A percentile compares a stretch with the other conserved stretches of the same genome.
Conservation (phyloP, 2,113 vertebrate genomes). For the Puma concolor region DNA sequence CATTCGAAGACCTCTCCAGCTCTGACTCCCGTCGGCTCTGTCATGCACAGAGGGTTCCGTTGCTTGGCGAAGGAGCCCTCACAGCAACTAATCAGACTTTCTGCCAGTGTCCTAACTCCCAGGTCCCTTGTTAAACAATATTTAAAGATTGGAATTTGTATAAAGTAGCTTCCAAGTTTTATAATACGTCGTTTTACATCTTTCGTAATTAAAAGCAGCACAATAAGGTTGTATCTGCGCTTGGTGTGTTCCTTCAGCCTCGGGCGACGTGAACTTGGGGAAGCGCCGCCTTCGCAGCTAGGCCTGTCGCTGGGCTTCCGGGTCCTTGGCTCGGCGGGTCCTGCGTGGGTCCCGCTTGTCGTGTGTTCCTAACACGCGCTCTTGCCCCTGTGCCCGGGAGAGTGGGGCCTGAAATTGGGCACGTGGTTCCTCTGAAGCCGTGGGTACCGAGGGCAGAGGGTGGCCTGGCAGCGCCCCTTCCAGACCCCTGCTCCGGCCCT, state of each 20-base stretch:
- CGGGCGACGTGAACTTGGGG: fast-evolving
- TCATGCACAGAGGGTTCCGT: neutral
- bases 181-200: constrained; percentile 83
- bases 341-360: neutral
- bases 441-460: neutral
- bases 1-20: neutral
- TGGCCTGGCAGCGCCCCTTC: neutral
- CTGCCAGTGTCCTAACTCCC: constrained; percentile 58
- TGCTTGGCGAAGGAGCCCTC: neutral
- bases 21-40: neutral
- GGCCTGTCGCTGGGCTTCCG: neutral
- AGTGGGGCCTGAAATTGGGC: neutral
- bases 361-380: fast-evolving
- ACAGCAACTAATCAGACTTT: constrained; percentile 51
- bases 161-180: constrained; percentile 82
- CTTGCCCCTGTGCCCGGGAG: neutral
- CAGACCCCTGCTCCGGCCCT: neutral
- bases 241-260: constrained; percentile 10
- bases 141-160: constrained; percentile 82
- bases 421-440: neutral
- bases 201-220: constrained; percentile 84
- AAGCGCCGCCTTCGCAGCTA: fast-evolving
- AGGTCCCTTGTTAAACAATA: constrained; percentile 67
- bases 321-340: neutral
- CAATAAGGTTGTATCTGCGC: constrained; percentile 66